Evolutionary conservation across 2,113 vertebrate genomes (phyloP), one percentile per base, ranked within the genome.

Genomic region (Ptyas mucosa): DNA sequence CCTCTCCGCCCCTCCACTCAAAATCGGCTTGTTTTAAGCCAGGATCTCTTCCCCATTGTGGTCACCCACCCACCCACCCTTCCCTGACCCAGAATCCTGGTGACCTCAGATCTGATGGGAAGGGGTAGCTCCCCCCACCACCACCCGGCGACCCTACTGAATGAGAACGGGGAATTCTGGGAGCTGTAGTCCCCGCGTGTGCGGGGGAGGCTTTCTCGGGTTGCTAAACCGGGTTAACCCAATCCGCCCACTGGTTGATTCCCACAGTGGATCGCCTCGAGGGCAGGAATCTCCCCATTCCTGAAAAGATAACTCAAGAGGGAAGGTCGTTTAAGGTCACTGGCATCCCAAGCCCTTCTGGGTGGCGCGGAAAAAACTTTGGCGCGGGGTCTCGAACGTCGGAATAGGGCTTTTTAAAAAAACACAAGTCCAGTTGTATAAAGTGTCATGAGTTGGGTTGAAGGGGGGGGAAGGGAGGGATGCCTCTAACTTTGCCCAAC

Each of bases 311-410:
- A 14, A n/a, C 21, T 39, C 3, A 5, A n/a, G 5, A 1, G 34
- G 85, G 92, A 86, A 89, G 69, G 92, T 90, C 75, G 29, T 7
- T 52, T 86, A 86, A 90, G 88, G 69, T 89, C 54, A 86, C 9
- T 15, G 21, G 53, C 9, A 24, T 4, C 9, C 18, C 34, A 9
- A 9, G 2, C 85, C 24, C 55, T 88, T 64, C 34, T 29, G 34
- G 87, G 1, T 1, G 1, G 54, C 21, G 24, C n/a, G 81, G 75
- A 34, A 29, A 52, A 75, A 52, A 46, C 3, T 3, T 2, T 57
- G 0, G 18, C 1, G 20, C 20, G 6, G 20, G 55, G 20, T 57
- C 55, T 57, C 55, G 21, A 57, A 57, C 20, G 26, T 29, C 55
- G 5, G 8, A 57, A 7, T 2, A 8, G 21, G 21, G 29, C 29